A percentile compares a stretch with the other conserved stretches of the same genome.
These are phyloP conservation scores for Sylvia borin DNA, from an alignment of 2,797 vertebrate species.

Conservation along the genomic window DNA sequence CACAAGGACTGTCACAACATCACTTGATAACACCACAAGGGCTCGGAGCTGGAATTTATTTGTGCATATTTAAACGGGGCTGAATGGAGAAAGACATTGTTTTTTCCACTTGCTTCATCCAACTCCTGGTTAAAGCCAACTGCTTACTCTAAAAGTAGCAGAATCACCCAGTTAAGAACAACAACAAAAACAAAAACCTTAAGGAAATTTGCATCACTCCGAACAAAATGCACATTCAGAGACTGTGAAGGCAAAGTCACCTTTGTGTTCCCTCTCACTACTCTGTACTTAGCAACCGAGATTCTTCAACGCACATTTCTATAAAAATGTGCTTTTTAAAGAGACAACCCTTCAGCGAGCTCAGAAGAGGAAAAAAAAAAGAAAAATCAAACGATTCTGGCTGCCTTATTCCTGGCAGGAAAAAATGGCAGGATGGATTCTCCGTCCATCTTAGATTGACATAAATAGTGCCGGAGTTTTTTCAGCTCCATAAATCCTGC, in stretches of 20 bases:
- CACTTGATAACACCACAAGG: constrained; percentile 20
- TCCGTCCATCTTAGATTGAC: constrained; percentile 47
- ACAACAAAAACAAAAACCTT: not conserved
- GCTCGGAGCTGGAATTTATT: not conserved
- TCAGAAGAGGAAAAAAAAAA: not conserved
- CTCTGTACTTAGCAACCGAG: not conserved
- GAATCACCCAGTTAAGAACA: not conserved
- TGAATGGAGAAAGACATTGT: constrained; percentile 14
- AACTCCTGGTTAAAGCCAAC: constrained; percentile 23
- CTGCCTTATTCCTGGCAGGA: not conserved
- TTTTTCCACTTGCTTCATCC: constrained; percentile 45
- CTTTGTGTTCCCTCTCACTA: not conserved
- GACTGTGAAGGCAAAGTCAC: not conserved
- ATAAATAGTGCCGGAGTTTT: not conserved
- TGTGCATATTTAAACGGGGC: not conserved
- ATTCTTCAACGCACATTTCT: not conserved
- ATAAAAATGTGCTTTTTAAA: not conserved
- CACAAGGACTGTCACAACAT: constrained; percentile 21
- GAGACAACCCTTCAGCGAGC: not conserved
- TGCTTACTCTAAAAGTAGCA: constrained; percentile 3
- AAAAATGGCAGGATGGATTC: constrained; percentile 31
- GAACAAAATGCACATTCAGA: not conserved
- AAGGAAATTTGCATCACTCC: not conserved
- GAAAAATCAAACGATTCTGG: not conserved
- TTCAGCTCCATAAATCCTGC: not conserved